Conservation (phyloP, 2,888 invertebrate genomes). For the Eupithecia abbreviata region DNA sequence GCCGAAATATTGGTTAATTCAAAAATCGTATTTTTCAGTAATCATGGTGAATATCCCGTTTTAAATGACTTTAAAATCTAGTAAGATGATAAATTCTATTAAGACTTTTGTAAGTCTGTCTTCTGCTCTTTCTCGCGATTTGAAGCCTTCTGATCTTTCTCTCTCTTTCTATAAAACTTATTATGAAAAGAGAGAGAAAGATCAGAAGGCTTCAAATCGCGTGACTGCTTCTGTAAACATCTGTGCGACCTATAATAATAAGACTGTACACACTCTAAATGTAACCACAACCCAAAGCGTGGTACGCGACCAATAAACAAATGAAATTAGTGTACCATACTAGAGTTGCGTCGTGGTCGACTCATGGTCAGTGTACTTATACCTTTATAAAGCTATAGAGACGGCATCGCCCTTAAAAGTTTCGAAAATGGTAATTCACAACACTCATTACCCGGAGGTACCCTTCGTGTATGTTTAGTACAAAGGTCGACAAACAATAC, state of each 20-base stretch:
- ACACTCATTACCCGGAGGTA: slow-evolving; percentile 30
- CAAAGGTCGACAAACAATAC: slow-evolving; percentile 50
- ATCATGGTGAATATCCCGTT: too few species aligned
- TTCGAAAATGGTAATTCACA: slow-evolving; percentile 40
- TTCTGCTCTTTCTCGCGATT: too few species aligned
- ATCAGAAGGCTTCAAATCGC: background rate
- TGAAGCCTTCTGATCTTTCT: too few species aligned
- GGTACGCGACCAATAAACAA: background rate
- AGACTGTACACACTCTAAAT: background rate
- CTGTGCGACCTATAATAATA: too few species aligned
- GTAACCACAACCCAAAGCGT: background rate
- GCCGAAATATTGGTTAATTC: too few species aligned
- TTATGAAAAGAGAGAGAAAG: too few species aligned
- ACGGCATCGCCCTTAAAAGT: slow-evolving; percentile 5
- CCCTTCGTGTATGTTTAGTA: slow-evolving; percentile 40
- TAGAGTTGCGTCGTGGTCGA: background rate
- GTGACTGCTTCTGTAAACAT: background rate
- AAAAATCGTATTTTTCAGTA: too few species aligned
- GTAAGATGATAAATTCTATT: too few species aligned
- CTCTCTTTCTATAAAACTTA: too few species aligned
- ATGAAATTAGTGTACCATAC: background rate
- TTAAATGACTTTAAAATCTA: too few species aligned
- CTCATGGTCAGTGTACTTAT: background rate
- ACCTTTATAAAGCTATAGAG: background rate
- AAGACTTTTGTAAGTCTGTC: background rate